These are phyloP conservation scores for Xerus inauris DNA, from an alignment of 2,113 vertebrate genomes.

Conservation along the genomic window DNA sequence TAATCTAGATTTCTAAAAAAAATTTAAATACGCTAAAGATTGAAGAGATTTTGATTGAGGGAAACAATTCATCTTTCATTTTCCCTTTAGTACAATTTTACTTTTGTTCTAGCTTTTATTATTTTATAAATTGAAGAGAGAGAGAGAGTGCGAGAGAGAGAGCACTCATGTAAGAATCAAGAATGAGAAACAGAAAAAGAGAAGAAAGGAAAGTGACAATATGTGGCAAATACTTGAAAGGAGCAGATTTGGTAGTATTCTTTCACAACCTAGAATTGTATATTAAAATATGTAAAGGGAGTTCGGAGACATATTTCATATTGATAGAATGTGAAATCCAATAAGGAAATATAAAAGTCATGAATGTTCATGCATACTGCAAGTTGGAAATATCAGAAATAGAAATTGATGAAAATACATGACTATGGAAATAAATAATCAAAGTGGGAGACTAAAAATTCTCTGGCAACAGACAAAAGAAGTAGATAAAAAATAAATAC, in stretches of 20 bases:
- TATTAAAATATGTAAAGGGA: background rate
- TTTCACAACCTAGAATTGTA: background rate
- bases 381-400: background rate
- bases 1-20: background rate
- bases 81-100: background rate
- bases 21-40: slow-evolving; percentile 43
- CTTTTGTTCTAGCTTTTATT: background rate
- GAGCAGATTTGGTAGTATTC: background rate
- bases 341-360: background rate
- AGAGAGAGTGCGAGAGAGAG: too few relatives aligned
- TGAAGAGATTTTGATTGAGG: background rate
- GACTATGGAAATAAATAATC: background rate
- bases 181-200: background rate
- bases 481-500: background rate
- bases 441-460: background rate
- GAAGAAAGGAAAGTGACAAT: background rate
- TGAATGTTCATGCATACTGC: background rate
- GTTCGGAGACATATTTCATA: background rate
- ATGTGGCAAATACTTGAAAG: background rate
- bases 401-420: slow-evolving; percentile 19
- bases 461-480: background rate
- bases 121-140: background rate
- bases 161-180: too few relatives aligned
- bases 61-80: slow-evolving; percentile 42
- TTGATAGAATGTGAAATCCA: background rate